These are phyloP conservation scores for Cheilosia soror DNA, from an alignment of 2,888 invertebrate genomes.

Conservation along the genomic window DNA sequence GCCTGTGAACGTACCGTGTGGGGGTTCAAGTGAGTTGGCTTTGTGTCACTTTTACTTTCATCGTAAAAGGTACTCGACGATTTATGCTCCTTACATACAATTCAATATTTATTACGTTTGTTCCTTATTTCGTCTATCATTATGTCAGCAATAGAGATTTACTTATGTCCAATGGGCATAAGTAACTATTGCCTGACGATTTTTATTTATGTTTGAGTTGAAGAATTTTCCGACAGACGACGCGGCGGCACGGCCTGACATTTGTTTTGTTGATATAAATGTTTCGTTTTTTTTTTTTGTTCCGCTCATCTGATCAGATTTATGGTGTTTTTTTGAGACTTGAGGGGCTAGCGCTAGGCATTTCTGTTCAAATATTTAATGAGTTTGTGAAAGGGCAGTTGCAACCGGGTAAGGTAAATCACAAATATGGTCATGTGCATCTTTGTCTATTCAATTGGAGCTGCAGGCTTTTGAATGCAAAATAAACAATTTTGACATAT, in stretches of 20 bases:
- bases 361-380: neutral
- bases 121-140: constrained; percentile 19
- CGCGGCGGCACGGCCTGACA: neutral
- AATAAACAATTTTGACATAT: no score
- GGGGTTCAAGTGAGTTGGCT: constrained; percentile 9
- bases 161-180: constrained; percentile 9
- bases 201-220: neutral
- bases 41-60: constrained; percentile 47
- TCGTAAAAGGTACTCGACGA: constrained; percentile 30
- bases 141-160: constrained; percentile 17
- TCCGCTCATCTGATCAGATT: no score
- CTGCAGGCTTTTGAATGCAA: no score
- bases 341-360: neutral
- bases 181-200: constrained; percentile 1
- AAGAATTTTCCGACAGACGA: constrained; percentile 4
- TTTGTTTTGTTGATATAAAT: neutral
- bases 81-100: constrained; percentile 17
- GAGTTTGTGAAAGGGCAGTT: no score
- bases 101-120: constrained; percentile 36
- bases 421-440: no score
- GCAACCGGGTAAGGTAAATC: no score
- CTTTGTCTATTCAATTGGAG: no score
- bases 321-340: no score
- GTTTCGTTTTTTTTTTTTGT: neutral
- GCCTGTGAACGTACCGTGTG: neutral